These are phyloP conservation scores for Drosophila engyochracea DNA, from an alignment of 2,888 invertebrate species.

Conservation along the genomic window DNA sequence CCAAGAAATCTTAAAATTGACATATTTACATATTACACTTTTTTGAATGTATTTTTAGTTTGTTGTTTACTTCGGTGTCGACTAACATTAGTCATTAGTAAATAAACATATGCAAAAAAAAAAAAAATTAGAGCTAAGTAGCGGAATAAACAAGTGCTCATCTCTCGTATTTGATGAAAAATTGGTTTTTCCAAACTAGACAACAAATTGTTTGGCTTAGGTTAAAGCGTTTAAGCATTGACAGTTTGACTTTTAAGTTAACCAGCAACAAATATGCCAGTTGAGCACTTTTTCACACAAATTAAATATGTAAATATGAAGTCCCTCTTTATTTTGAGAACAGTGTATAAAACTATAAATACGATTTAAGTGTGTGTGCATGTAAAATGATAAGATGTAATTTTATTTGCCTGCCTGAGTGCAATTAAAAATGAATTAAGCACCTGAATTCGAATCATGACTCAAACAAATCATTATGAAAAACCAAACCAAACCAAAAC, in stretches of 20 bases:
- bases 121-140: too few relatives aligned
- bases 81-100: too few relatives aligned
- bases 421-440: conserved; percentile 16
- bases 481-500: neutral
- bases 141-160: too few relatives aligned
- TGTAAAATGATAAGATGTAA: neutral
- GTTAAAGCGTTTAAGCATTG: neutral
- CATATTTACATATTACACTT: neutral
- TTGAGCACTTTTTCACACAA: neutral
- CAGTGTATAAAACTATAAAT: neutral
- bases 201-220: neutral
- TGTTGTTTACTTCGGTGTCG: neutral
- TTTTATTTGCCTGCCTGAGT: neutral
- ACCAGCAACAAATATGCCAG: neutral
- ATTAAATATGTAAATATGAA: neutral
- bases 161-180: neutral
- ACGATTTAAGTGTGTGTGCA: neutral
- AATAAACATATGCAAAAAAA: neutral
- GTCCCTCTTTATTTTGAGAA: neutral
- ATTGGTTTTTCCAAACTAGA: neutral
- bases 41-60: neutral
- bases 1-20: neutral
- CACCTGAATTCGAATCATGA: neutral
- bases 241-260: neutral
- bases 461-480: neutral